These are phyloP conservation scores for Cryptosula pallasiana DNA, from an alignment of 2,888 invertebrate genomes.

Conservation along the genomic window DNA sequence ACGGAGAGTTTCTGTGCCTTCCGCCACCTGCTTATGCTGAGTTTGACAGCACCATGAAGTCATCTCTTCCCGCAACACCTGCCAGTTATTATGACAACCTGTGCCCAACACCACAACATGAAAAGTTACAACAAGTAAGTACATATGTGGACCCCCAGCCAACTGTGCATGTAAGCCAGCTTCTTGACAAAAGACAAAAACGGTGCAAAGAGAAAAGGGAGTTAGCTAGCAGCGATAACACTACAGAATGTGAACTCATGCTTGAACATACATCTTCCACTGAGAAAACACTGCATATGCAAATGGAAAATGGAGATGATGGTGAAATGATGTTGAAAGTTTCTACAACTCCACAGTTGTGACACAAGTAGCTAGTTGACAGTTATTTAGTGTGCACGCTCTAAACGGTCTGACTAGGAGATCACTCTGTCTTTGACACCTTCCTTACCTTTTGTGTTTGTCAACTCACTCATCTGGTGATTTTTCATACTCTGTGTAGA, in stretches of 20 bases:
- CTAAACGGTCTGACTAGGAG: too few species aligned
- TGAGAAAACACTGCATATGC: too few species aligned
- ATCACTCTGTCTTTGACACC: too few species aligned
- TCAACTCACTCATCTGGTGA: too few species aligned
- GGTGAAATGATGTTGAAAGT: not conserved
- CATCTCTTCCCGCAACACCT: not conserved
- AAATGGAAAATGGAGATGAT: not conserved
- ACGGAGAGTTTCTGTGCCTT: not conserved
- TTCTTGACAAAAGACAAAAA: not conserved
- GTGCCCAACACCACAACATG: not conserved
- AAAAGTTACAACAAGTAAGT: not conserved
- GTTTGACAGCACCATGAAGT: too few species aligned
- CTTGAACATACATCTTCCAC: not conserved
- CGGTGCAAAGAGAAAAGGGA: not conserved
- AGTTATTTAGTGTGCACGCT: too few species aligned
- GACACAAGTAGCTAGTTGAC: too few species aligned
- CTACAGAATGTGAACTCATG: not conserved
- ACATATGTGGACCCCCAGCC: not conserved
- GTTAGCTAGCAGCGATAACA: not conserved
- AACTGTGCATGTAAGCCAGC: not conserved
- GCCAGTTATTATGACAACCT: constrained; percentile 5
- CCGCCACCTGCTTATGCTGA: not conserved
- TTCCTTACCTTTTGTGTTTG: too few species aligned
- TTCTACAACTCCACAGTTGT: not conserved
- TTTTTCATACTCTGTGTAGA: too few species aligned